phyloP scores from a whole-genome alignment of 2,797 vertebrate genomes.

The Sarcophilus harrisii region DNA sequence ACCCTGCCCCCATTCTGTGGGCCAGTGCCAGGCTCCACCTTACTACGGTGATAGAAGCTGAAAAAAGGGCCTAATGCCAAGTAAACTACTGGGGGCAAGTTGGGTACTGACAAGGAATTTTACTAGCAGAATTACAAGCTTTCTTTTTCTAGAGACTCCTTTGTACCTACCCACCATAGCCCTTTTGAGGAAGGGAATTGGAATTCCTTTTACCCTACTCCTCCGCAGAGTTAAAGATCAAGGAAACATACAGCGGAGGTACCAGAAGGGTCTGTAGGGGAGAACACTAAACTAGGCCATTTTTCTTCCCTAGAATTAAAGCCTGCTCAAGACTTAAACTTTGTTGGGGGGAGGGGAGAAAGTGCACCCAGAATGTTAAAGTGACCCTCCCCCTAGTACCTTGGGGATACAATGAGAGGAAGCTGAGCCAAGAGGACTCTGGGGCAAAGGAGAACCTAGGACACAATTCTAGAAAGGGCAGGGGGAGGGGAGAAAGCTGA shows the following conservation, averaged over 20 bases:
- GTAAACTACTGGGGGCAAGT: background rate
- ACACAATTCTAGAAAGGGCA: constrained; percentile 18
- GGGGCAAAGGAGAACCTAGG: background rate
- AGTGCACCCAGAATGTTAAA: background rate
- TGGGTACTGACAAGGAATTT: background rate
- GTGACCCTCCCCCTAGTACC: background rate
- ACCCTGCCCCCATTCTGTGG: background rate
- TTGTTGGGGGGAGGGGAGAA: background rate
- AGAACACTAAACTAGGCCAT: constrained; percentile 58
- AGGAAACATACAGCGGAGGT: background rate
- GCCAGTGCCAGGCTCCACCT: background rate
- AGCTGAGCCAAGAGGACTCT: accelerated
- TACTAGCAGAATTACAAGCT: background rate
- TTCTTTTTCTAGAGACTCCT: constrained; percentile 3
- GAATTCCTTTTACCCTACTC: background rate
- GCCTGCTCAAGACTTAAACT: constrained; percentile 40
- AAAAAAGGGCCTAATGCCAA: background rate
- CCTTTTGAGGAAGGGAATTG: background rate
- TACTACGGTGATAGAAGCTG: background rate
- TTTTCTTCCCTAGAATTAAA: constrained; percentile 80
- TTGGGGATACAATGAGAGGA: background rate
- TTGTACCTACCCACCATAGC: background rate
- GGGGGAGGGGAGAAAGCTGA: background rate
- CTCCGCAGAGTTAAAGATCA: background rate
- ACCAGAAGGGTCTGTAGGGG: constrained; percentile 7